phyloP scores from a whole-genome alignment of 2,113 vertebrate genomes.

The Sakesphorus luctuosus region DNA sequence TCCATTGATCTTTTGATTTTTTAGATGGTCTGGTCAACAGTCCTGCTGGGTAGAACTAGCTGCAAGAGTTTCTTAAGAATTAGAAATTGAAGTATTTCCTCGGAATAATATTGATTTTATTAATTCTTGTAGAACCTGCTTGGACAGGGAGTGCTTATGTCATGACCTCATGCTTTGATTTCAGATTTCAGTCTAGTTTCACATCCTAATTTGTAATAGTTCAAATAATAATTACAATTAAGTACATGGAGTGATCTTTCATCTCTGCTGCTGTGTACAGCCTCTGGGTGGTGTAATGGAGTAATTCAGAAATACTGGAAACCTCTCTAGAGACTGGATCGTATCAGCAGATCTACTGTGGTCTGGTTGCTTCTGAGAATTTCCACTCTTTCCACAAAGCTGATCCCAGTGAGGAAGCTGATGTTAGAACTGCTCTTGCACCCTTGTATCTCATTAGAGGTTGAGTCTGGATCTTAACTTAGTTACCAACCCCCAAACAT shows the following conservation, averaged over 20 bases:
- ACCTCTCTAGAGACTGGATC: background rate
- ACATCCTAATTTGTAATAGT: background rate
- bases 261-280: background rate
- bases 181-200: background rate
- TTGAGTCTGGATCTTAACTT: background rate
- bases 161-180: background rate
- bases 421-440: background rate
- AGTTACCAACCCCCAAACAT: background rate
- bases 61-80: background rate
- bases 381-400: background rate
- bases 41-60: background rate
- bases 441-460: background rate
- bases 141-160: background rate
- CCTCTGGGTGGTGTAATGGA: background rate
- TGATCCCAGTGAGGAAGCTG: background rate
- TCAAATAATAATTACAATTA: background rate
- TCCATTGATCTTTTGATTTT: background rate
- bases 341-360: background rate
- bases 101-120: background rate
- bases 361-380: background rate
- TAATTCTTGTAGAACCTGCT: background rate
- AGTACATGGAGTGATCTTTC: fast-evolving
- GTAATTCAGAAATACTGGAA: background rate
- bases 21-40: background rate
- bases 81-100: background rate